Base-by-base conservation (phyloP, 2,113 vertebrate species). In the Progne subis region DNA sequence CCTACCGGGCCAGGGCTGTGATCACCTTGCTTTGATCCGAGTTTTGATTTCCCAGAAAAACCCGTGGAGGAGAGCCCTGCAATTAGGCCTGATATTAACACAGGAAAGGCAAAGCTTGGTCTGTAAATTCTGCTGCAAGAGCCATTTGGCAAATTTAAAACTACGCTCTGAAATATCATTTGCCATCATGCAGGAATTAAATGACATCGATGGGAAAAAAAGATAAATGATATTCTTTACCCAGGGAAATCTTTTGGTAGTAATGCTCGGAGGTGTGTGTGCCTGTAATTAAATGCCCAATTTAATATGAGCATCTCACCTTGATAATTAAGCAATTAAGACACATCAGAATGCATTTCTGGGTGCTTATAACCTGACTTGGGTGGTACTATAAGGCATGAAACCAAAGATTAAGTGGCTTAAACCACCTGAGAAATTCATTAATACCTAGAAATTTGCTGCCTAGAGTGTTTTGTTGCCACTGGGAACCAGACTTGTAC, bases 291-390 rank as follows among this genome's bases (percentile, higher is more conserved):
- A 95, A 97, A 96, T 72, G 86, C 89, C 71, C 96, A 97, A 96
- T 97, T 98, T 96, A 98, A 96, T 97, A 92, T 31, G 25, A 97
- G 43, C 72, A 91, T 94, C 97, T 98, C 94, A 97, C 95, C 94
- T 98, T 96, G 92, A 79, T 97, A 97, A 97, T 98, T 98, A 97
- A 97, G 96, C 96, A 98, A 97, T 98, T 94, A 98, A 94, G 88
- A 18, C 90, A 86, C 88, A 97, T 92, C 94, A 98, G 74, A 96
- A 43, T 95, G 78, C 52, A 65, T 95, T 98, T 97, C 94, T 97
- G 76, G 94, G 83, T 14, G 80, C 94, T 97, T 96, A 93, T 88
- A 95, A 60, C 79, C 20, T 90, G 78, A 71, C 75, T 96, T 93
- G 59, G 84, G 86, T 96, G 46, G 49, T 87, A 44, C 79, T 79